Conservation (phyloP, 2,797 vertebrate species). For the Coregonus ussuriensis region DNA sequence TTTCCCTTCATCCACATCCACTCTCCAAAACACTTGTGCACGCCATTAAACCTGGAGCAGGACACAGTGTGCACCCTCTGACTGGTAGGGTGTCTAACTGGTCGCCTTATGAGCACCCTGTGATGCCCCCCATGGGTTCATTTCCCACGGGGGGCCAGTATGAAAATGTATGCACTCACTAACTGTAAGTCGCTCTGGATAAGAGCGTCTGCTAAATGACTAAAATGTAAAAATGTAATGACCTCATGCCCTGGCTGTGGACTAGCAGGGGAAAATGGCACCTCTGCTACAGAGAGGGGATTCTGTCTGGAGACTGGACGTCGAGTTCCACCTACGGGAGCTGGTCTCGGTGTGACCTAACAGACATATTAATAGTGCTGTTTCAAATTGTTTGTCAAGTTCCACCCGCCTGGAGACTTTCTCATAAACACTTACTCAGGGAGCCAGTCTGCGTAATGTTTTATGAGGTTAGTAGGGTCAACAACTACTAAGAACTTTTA, state of each 20-base stretch:
- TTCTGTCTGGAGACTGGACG: slow-evolving; percentile 17
- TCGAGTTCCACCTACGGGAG: slow-evolving; percentile 22
- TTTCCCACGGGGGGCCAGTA: too few species aligned
- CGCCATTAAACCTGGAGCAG: neutral
- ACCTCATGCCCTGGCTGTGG: neutral
- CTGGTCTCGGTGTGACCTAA: slow-evolving; percentile 56
- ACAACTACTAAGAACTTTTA: too few species aligned
- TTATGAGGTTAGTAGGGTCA: too few species aligned
- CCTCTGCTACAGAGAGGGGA: neutral
- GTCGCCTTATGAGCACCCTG: too few species aligned
- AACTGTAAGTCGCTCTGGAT: too few species aligned
- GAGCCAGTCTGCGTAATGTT: too few species aligned
- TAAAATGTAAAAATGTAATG: neutral
- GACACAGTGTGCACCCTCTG: neutral
- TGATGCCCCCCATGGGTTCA: too few species aligned
- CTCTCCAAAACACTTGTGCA: neutral
- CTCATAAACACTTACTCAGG: slow-evolving; percentile 13
- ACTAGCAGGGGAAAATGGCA: neutral
- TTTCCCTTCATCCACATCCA: neutral
- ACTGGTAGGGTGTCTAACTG: neutral
- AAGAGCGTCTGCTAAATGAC: too few species aligned
- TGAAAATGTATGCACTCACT: too few species aligned
- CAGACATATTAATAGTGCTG: slow-evolving; percentile 27
- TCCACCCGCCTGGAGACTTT: slow-evolving; percentile 6
- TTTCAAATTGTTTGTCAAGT: slow-evolving; percentile 3